These are phyloP conservation scores for Tachysurus fulvidraco DNA, from an alignment of 2,113 vertebrate species.

Conservation along the genomic window DNA sequence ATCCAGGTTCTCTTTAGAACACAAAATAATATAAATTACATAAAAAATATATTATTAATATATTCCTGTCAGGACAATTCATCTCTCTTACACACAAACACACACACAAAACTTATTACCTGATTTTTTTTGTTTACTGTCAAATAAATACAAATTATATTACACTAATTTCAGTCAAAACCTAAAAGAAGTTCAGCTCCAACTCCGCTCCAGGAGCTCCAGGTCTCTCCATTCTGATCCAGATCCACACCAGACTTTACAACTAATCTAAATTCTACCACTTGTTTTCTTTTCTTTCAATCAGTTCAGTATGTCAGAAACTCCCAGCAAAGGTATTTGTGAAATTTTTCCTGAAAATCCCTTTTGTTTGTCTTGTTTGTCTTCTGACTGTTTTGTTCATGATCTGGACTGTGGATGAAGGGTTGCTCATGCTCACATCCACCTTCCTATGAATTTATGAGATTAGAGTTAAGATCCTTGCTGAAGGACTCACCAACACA, in stretches of 20 bases:
- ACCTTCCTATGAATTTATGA: not conserved
- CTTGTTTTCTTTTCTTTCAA: not conserved
- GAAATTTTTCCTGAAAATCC: not conserved
- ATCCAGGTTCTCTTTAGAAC: not conserved
- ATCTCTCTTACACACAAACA: not conserved
- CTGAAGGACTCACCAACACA: no score
- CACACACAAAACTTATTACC: no score
- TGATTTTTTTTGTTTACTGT: no score
- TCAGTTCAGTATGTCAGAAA: not conserved
- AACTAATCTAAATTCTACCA: not conserved
- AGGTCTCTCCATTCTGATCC: not conserved
- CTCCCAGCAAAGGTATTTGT: not conserved
- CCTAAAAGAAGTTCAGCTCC: no score
- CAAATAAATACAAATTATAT: no score
- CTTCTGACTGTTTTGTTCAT: not conserved
- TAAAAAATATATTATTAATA: no score
- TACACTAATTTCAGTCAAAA: no score
- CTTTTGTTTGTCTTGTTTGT: not conserved
- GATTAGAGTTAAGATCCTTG: not conserved
- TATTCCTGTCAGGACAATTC: not conserved
- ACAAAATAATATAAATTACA: not conserved
- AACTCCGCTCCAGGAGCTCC: no score
- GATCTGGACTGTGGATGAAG: not conserved
- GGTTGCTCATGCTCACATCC: not conserved
- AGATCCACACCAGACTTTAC: not conserved